Conservation (phyloP, 1,140 invertebrate genomes). For the Zaprionus gabonicus region DNA sequence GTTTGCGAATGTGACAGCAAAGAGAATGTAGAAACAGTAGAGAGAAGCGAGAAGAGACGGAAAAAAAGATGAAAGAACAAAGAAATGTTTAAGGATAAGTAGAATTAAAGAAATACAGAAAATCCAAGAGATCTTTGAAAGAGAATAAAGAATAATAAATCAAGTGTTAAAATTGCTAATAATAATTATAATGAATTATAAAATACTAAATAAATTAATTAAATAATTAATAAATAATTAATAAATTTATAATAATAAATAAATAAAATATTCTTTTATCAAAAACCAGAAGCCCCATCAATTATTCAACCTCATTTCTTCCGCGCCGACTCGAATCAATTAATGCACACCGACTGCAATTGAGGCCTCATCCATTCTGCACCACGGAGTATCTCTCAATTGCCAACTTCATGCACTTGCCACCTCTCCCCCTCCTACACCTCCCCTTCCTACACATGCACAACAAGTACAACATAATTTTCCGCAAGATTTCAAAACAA, state of each 20-base stretch:
- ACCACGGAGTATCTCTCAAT: conserved; percentile 24
- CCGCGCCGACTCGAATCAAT: conserved; percentile 17
- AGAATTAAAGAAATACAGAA: too few species aligned
- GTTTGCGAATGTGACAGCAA: background rate
- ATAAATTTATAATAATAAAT: background rate
- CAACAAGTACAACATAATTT: conserved; percentile 70
- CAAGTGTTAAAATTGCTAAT: background rate
- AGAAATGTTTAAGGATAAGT: too few species aligned
- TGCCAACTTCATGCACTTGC: conserved; percentile 17
- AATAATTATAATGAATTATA: background rate
- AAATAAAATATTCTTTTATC: too few species aligned
- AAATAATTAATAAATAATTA: too few species aligned
- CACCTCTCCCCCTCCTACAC: background rate
- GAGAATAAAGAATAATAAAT: too few species aligned
- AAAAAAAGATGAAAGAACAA: too few species aligned
- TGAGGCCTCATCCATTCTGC: conserved; percentile 19
- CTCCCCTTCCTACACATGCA: background rate
- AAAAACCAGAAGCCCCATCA: conserved; percentile 8
- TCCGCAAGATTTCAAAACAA: conserved; percentile 65
- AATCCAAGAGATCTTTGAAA: too few species aligned
- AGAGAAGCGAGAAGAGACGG: background rate
- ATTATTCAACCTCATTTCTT: background rate
- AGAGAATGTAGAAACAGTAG: background rate
- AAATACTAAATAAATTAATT: background rate
- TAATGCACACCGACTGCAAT: conserved; percentile 14